Conservation (phyloP, 2,113 vertebrate species). For the Zosterops japonicus region DNA sequence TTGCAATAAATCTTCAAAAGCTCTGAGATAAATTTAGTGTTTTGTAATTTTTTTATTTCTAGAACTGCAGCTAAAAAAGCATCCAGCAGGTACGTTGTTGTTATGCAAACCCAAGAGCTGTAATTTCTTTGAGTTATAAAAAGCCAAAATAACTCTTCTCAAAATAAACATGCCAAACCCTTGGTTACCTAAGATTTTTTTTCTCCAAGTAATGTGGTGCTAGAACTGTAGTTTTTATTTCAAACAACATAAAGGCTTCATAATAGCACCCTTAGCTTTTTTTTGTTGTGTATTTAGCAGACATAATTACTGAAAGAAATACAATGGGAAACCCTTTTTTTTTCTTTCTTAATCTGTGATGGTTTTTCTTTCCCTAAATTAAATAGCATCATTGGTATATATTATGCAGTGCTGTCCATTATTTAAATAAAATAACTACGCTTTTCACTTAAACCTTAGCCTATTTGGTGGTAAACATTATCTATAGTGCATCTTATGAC, state of each 20-base stretch:
- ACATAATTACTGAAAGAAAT: neutral
- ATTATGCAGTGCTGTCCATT: neutral
- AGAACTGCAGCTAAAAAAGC: neutral
- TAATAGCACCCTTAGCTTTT: neutral
- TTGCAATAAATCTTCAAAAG: conserved; percentile 36
- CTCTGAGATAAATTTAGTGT: neutral
- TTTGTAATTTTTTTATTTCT: conserved; percentile 21
- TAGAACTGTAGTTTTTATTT: neutral
- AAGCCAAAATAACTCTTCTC: neutral
- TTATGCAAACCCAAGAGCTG: neutral
- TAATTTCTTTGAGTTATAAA: neutral
- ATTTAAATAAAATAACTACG: neutral
- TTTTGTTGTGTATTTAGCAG: neutral
- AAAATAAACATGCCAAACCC: neutral
- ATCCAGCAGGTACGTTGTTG: conserved; percentile 22
- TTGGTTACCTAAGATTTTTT: neutral
- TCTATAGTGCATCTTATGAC: neutral
- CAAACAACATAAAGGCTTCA: neutral
- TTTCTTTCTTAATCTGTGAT: neutral
- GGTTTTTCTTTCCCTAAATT: neutral
- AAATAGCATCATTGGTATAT: neutral
- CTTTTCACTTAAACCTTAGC: neutral
- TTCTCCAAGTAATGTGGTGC: neutral
- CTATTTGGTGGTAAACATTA: neutral
- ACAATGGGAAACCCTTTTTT: neutral